Evolutionary conservation across 2,113 vertebrate species (phyloP).

Genomic region (Haemorhous mexicanus): DNA sequence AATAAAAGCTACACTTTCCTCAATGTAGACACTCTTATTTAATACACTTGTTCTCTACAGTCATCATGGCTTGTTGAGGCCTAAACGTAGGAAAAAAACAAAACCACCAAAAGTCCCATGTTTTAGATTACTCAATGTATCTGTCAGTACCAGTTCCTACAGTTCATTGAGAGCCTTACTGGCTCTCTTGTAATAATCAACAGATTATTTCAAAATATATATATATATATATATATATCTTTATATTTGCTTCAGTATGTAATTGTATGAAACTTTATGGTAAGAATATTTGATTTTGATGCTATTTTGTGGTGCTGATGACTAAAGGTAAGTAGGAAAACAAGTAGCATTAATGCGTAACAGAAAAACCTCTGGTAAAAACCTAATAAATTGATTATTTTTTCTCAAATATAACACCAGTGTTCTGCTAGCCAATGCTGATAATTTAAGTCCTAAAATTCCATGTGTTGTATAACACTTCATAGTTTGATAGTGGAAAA

Average conservation of each 20-base stretch:
- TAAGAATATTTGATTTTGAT: background rate
- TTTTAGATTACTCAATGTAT: background rate
- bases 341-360: background rate
- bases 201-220: background rate
- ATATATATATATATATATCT: background rate
- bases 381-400: background rate
- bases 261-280: background rate
- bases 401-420: background rate
- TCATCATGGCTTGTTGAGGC: background rate
- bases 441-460: background rate
- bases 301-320: background rate
- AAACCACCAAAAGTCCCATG: background rate
- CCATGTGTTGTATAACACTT: background rate
- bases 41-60: background rate
- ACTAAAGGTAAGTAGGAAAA: background rate
- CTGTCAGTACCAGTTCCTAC: background rate
- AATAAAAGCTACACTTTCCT: background rate
- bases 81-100: fast-evolving
- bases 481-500: background rate
- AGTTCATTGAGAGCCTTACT: background rate
- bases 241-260: background rate
- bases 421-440: background rate
- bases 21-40: background rate
- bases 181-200: no score
- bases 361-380: background rate